A percentile compares a stretch with the other conserved stretches of the same genome.
phyloP scores from a whole-genome alignment of 2,113 vertebrate species.

The Crotalus helleri region DNA sequence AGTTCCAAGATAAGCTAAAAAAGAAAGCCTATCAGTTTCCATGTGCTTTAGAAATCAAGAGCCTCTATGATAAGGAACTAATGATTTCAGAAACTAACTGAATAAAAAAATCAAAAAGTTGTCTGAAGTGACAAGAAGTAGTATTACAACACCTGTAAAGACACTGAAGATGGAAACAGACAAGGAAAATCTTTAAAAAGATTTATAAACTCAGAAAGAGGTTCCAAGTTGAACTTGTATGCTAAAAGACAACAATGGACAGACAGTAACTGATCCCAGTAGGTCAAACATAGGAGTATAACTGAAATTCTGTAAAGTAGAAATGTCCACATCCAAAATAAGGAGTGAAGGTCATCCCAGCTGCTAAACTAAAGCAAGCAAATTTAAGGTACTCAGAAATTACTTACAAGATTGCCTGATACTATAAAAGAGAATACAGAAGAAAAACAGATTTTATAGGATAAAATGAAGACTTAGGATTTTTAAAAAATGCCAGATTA shows the following conservation, averaged over 20 bases:
- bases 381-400: neutral
- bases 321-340: neutral
- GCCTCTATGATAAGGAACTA: neutral
- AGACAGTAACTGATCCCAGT: neutral
- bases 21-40: neutral
- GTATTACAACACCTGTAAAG: neutral
- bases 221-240: neutral
- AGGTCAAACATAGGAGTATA: neutral
- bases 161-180: neutral
- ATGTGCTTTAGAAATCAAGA: neutral
- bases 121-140: neutral
- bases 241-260: neutral
- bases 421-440: neutral
- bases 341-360: neutral
- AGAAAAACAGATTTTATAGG: neutral
- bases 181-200: neutral
- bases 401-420: neutral
- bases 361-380: neutral
- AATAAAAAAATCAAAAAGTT: neutral
- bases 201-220: neutral
- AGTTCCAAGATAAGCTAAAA: neutral
- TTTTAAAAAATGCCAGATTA: neutral
- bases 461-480: neutral
- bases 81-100: neutral
- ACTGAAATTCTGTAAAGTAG: neutral